Conservation (phyloP, 2,113 vertebrate genomes). For the Microcebus tavaratra region DNA sequence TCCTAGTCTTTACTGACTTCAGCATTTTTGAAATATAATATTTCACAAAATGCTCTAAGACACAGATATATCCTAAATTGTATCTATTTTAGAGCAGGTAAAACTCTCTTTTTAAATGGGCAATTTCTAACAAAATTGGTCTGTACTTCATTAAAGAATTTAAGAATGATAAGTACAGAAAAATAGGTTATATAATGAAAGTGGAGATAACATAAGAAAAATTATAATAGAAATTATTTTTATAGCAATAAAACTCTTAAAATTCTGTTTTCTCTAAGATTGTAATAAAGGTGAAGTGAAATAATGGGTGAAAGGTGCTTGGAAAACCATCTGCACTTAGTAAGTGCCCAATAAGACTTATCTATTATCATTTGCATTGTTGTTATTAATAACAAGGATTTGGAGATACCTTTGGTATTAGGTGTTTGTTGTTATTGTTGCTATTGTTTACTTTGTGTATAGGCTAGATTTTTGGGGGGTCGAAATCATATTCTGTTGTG, state of each 20-base stretch:
- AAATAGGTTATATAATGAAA: background rate
- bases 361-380: background rate
- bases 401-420: background rate
- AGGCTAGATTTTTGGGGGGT: background rate
- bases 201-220: background rate
- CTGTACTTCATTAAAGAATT: background rate
- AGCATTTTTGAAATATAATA: background rate
- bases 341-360: background rate
- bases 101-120: background rate
- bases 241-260: background rate
- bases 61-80: background rate
- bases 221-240: slow-evolving; percentile 51
- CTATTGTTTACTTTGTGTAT: background rate
- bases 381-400: background rate
- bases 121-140: slow-evolving; percentile 45
- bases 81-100: background rate
- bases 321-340: background rate
- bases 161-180: slow-evolving; percentile 31
- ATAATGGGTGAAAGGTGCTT: background rate
- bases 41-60: background rate
- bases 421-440: background rate
- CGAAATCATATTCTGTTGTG: background rate
- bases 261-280: slow-evolving; percentile 29
- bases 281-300: background rate
- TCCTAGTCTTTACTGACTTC: background rate